Percentiles rank a stretch among this genome's conserved stretches.
These are phyloP conservation scores for Priocnemis perturbator DNA, from an alignment of 2,888 invertebrate species.

Conservation along the genomic window DNA sequence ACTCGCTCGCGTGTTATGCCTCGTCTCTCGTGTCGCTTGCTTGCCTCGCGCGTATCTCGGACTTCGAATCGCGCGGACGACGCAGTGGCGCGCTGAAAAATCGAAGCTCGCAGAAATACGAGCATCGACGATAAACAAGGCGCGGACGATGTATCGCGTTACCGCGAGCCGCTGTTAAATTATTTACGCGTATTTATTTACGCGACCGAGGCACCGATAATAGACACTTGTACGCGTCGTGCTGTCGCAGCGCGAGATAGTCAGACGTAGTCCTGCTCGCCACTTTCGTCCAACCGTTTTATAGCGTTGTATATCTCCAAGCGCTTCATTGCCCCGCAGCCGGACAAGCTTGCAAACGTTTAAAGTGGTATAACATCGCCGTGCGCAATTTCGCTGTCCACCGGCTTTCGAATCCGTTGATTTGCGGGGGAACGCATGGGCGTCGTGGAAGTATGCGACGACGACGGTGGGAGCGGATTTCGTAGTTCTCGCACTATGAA, in stretches of 20 bases:
- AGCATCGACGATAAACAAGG: too few relatives aligned
- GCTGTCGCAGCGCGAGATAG: constrained; percentile 21
- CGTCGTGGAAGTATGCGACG: neutral
- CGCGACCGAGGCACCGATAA: constrained; percentile 41
- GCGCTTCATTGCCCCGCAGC: constrained; percentile 53
- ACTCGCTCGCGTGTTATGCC: too few relatives aligned
- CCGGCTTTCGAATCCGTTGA: constrained; percentile 5
- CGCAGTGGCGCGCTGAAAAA: too few relatives aligned
- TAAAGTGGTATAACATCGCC: constrained; percentile 43
- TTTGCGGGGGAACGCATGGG: neutral
- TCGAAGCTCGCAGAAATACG: too few relatives aligned
- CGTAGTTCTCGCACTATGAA: neutral
- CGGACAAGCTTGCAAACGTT: constrained; percentile 48
- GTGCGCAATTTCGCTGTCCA: constrained; percentile 36
- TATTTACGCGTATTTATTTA: constrained; percentile 45
- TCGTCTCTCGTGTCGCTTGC: too few relatives aligned
- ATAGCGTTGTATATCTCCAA: constrained; percentile 49
- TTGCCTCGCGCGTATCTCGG: too few relatives aligned
- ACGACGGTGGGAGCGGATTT: neutral
- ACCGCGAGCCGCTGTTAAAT: constrained; percentile 39
- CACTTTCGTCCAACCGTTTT: constrained; percentile 49
- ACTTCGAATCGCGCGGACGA: too few relatives aligned
- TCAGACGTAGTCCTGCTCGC: constrained; percentile 17
- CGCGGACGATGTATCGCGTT: constrained; percentile 24
- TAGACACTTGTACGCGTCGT: constrained; percentile 39